These are phyloP conservation scores for Apteryx mantelli DNA, from an alignment of 2,113 vertebrate species.

Conservation along the genomic window DNA sequence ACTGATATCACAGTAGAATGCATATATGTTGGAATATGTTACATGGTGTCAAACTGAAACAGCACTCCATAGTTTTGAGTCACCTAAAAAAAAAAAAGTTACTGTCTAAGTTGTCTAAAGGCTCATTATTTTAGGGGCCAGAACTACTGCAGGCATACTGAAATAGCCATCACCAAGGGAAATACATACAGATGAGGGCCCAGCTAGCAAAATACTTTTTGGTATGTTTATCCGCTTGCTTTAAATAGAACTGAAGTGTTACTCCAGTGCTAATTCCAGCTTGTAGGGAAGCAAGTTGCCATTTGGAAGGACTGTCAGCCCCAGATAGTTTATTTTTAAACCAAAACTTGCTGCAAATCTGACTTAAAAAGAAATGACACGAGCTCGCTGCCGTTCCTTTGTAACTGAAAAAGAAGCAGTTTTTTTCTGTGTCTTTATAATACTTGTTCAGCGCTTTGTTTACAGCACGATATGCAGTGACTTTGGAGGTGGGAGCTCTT, in stretches of 20 bases:
- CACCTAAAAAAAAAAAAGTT: background rate
- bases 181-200: background rate
- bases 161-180: background rate
- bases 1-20: background rate
- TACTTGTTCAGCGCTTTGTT: background rate
- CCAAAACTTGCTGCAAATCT: background rate
- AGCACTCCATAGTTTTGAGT: background rate
- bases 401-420: background rate
- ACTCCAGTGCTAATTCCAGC: background rate
- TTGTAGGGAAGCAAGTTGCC: background rate
- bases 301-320: background rate
- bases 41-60: background rate
- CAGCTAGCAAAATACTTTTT: background rate
- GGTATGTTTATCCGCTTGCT: background rate
- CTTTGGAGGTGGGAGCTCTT: background rate
- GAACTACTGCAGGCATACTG: background rate
- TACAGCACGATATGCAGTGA: background rate
- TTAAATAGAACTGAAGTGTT: background rate
- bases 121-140: background rate
- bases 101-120: background rate
- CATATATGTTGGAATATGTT: background rate
- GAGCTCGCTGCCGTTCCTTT: background rate
- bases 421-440: background rate
- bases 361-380: background rate
- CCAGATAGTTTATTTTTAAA: background rate